Evolutionary conservation across 2,888 invertebrate genomes (phyloP).

Genomic region (Tenodera sinensis): DNA sequence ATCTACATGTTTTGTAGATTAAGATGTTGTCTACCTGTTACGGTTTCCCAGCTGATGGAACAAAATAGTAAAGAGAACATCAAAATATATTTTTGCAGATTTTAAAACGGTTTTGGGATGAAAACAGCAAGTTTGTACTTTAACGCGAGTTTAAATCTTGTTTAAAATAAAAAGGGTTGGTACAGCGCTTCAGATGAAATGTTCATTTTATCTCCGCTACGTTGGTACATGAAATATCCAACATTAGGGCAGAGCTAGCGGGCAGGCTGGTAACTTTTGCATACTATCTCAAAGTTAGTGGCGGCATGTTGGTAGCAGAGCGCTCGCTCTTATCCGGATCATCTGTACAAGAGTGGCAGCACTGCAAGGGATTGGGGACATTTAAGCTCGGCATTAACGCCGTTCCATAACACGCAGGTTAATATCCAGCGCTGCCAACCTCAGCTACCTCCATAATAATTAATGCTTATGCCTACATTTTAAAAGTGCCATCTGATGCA

Average conservation of each 20-base stretch:
- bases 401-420: background rate
- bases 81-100: no score
- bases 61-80: no score
- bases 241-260: background rate
- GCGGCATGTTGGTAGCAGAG: background rate
- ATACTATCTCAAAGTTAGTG: background rate
- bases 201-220: background rate
- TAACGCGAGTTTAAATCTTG: no score
- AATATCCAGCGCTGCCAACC: background rate
- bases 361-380: background rate
- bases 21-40: no score
- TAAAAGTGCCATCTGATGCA: background rate
- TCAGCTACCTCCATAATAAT: background rate
- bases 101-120: no score
- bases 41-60: no score
- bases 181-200: no score
- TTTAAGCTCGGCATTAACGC: background rate
- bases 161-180: no score
- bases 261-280: background rate
- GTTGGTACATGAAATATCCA: background rate
- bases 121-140: no score
- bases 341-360: background rate
- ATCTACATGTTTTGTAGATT: no score
- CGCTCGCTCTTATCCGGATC: background rate
- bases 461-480: background rate